Evolutionary conservation across 1,140 invertebrate genomes (phyloP).

Genomic region (Drosophila nikananu): DNA sequence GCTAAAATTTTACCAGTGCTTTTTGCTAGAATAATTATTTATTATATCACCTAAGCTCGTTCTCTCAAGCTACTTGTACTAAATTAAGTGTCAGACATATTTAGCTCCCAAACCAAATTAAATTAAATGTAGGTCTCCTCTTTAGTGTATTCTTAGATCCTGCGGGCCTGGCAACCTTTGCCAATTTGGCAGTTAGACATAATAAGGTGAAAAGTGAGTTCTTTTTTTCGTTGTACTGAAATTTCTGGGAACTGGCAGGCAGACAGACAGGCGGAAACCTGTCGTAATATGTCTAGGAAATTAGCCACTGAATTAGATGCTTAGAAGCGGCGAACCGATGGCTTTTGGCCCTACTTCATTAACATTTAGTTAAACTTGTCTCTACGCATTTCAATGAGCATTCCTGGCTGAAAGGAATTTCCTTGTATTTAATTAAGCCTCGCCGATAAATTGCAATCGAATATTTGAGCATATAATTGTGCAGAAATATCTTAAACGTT

Average conservation of each 20-base stretch:
- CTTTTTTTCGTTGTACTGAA: constrained; percentile 17
- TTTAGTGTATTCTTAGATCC: constrained; percentile 1
- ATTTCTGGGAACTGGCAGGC: constrained; percentile 32
- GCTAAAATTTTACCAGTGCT: no score
- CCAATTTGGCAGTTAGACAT: constrained; percentile 58
- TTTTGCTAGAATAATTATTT: background rate
- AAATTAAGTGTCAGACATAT: background rate
- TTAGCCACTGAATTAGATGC: constrained; percentile 55
- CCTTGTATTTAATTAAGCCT: constrained; percentile 66
- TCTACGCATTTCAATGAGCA: constrained; percentile 54
- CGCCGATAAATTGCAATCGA: constrained; percentile 62
- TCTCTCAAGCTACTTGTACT: background rate
- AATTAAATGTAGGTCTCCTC: constrained; percentile 1
- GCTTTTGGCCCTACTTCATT: constrained; percentile 46
- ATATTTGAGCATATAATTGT: constrained; percentile 42
- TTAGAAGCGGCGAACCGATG: constrained; percentile 7
- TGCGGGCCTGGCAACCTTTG: constrained; percentile 3
- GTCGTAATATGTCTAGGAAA: constrained; percentile 46
- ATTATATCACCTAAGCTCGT: background rate
- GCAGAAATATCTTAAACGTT: constrained; percentile 5
- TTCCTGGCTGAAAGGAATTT: constrained; percentile 54
- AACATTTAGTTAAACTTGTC: constrained; percentile 47
- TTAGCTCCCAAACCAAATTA: background rate
- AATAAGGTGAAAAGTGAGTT: constrained; percentile 61
- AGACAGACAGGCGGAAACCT: constrained; percentile 9